Conservation (phyloP, 2,888 invertebrate species). For the Merodon equestris region DNA sequence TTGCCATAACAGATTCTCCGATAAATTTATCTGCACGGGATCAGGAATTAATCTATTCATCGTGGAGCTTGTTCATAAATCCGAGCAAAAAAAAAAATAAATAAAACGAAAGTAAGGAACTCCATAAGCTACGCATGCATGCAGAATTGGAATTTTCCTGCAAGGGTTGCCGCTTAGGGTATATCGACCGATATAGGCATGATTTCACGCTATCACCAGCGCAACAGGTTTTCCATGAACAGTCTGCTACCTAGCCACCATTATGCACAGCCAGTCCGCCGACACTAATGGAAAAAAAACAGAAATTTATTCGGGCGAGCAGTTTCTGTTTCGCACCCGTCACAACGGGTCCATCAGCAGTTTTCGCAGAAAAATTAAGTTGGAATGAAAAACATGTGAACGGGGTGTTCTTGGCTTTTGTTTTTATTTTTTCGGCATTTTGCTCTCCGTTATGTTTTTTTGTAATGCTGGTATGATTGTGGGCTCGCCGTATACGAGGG, state of each 20-base stretch:
- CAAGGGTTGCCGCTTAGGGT: constrained; percentile 52
- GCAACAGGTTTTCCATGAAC: constrained; percentile 53
- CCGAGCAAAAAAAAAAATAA: no score
- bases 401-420: no score
- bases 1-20: no score
- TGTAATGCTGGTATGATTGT: neutral
- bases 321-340: neutral
- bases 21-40: no score
- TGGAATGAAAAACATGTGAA: constrained; percentile 66
- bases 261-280: no score
- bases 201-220: constrained; percentile 60
- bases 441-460: no score
- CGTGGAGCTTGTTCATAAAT: no score
- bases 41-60: no score
- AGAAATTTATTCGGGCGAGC: constrained; percentile 43
- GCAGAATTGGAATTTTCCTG: constrained; percentile 50
- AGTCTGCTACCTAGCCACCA: no score
- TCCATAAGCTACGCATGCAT: neutral
- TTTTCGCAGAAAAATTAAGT: constrained; percentile 44
- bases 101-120: no score
- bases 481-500: no score
- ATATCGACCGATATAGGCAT: constrained; percentile 65
- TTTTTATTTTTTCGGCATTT: neutral
- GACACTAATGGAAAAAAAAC: no score
- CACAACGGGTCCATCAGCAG: constrained; percentile 27